Evolutionary conservation across 2,797 vertebrate species (phyloP).

Genomic region (Euthynnus affinis): DNA sequence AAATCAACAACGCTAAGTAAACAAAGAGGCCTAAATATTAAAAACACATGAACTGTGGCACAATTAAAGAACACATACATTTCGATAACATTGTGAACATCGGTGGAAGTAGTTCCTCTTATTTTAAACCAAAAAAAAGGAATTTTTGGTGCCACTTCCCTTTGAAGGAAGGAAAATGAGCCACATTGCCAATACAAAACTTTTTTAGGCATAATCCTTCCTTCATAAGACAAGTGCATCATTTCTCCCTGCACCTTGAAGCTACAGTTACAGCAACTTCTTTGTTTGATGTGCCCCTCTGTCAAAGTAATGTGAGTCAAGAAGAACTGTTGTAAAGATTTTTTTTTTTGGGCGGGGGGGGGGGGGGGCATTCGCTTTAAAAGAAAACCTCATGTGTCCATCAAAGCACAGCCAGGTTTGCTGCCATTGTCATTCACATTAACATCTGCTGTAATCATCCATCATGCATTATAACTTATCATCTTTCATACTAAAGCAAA

Average conservation of each 20-base stretch:
- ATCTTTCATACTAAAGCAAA: neutral
- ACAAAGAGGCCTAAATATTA: neutral
- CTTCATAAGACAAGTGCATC: neutral
- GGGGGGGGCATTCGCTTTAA: too few species aligned
- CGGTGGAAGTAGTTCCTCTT: neutral
- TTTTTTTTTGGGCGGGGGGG: too few species aligned
- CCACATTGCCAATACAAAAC: neutral
- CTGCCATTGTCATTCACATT: conserved; percentile 3
- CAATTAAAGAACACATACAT: neutral
- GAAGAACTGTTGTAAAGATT: too few species aligned
- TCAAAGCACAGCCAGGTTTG: neutral
- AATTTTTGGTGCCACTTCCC: neutral
- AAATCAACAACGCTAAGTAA: too few species aligned
- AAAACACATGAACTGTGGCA: too few species aligned
- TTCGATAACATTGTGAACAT: neutral
- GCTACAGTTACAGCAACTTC: neutral
- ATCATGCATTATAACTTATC: neutral
- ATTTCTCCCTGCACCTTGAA: neutral
- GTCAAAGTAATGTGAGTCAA: neutral
- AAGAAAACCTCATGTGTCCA: neutral
- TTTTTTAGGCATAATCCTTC: neutral
- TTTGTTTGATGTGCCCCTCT: neutral
- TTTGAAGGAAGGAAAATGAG: neutral
- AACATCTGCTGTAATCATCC: neutral
- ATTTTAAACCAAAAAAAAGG: neutral